Conservation (phyloP, 2,888 invertebrate species). For the Clunio marinus region DNA sequence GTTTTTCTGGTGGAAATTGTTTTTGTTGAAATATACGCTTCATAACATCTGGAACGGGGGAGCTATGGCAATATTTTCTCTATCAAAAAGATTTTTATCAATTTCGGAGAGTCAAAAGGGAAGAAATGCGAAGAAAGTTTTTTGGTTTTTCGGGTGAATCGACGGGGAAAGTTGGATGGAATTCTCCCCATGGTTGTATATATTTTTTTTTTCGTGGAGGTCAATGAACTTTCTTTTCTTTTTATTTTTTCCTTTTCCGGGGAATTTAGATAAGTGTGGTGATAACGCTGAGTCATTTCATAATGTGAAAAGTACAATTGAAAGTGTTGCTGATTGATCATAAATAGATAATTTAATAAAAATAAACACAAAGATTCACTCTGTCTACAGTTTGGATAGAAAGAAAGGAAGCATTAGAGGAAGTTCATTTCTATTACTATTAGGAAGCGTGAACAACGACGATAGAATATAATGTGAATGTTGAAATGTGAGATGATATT, state of each 20-base stretch:
- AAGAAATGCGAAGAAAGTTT: not conserved
- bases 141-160: not conserved
- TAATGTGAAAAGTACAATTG: not conserved
- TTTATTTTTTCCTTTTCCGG: slow-evolving; percentile 14
- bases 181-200: slow-evolving; percentile 11
- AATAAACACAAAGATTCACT: not conserved
- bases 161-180: not conserved
- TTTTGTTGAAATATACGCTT: slow-evolving; percentile 2
- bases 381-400: too few relatives aligned
- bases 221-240: slow-evolving; percentile 8
- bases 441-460: slow-evolving; percentile 19
- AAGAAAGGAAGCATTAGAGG: not conserved
- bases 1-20: not conserved
- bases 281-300: slow-evolving; percentile 12
- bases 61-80: not conserved
- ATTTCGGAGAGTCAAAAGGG: not conserved
- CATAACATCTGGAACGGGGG: not conserved
- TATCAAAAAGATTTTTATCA: slow-evolving; percentile 24
- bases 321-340: slow-evolving; percentile 2
- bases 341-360: not conserved
- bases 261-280: not conserved
- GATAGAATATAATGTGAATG: slow-evolving; percentile 1
- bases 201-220: not conserved
- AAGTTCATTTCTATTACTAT: not conserved
- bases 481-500: slow-evolving; percentile 4